Evolutionary conservation across 1,140 invertebrate genomes (phyloP), one percentile per base, ranked within the genome.

Genomic region (Heliconius hewitsoni): DNA sequence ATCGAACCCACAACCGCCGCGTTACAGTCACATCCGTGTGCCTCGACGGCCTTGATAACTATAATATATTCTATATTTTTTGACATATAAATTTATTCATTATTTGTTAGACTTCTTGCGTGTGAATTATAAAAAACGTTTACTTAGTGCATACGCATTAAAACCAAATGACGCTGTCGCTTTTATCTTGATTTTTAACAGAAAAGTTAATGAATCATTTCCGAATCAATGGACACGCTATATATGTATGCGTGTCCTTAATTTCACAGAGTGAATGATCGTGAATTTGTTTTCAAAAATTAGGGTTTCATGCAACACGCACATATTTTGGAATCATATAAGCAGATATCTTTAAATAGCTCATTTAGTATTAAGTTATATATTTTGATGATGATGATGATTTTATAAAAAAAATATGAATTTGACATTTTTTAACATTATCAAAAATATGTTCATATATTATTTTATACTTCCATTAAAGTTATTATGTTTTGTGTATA

Each of bases 231-330:
- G 60, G 74, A 76, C 60, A 71, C 18, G 60, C 39, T 70, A 76
- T 70, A 46, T n/a, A 6, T 71, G 39, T 76, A 23, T 71, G 39
- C 70, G 71, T 34, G 37, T 70, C 60, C 74, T 76, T 50, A 76
- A 76, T 76, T 76, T 70, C 23, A 34, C 74, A 13, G 46, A 71
- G 42, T 9, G 52, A 66, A 50, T 46, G 46, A 76, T 76, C 23
- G 23, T 18, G 30, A 42, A 76, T 76, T 76, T 42, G 60, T 11
- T 70, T 39, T 50, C 23, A 19, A 42, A 66, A 76, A 60, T 70
- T 70, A 46, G n/a, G 16, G 74, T 70, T 71, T 76, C 74, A 76
- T 76, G 74, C 60, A 70, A 46, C 74, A 76, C 74, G 74, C 74
- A 76, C 27, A 30, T 11, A 30, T 27, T 66, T 66, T 66, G 60